Percentiles rank a stretch among this genome's conserved stretches.
phyloP scores from a whole-genome alignment of 2,797 vertebrate species.

The Monodelphis domestica region DNA sequence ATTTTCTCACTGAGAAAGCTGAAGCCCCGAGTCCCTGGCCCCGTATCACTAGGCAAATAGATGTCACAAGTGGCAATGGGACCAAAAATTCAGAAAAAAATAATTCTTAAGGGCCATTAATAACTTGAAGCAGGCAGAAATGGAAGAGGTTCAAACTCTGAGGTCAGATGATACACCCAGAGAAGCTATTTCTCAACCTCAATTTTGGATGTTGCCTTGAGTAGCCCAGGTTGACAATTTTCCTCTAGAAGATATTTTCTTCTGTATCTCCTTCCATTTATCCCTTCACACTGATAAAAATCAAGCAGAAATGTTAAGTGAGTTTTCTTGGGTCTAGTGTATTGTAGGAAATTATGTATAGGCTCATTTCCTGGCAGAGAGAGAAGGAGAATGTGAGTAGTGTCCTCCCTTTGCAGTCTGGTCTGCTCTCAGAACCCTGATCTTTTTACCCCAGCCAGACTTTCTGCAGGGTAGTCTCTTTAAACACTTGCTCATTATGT shows the following conservation, averaged over 20 bases:
- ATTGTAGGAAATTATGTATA: not conserved
- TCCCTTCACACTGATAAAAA: not conserved
- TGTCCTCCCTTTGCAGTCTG: not conserved
- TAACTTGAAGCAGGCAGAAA: not conserved
- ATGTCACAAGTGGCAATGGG: not conserved
- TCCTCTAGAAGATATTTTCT: not conserved
- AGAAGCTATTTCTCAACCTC: not conserved
- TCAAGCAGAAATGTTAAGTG: not conserved
- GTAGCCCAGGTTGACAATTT: accelerated
- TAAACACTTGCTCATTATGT: not conserved
- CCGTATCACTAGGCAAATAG: not conserved
- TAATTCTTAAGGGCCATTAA: not conserved
- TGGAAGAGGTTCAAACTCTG: not conserved
- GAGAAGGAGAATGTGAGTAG: not conserved
- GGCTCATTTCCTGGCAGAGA: not conserved
- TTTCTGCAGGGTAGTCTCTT: not conserved
- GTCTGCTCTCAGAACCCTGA: not conserved
- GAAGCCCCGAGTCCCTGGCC: not conserved
- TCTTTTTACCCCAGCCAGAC: not conserved
- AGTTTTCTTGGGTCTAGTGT: not conserved
- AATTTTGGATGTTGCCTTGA: not conserved
- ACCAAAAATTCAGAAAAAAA: not conserved
- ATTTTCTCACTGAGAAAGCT: not conserved
- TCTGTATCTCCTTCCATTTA: not conserved
- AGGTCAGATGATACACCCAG: not conserved